Conservation (phyloP, 2,113 vertebrate genomes). For the Seriola aureovittata region DNA sequence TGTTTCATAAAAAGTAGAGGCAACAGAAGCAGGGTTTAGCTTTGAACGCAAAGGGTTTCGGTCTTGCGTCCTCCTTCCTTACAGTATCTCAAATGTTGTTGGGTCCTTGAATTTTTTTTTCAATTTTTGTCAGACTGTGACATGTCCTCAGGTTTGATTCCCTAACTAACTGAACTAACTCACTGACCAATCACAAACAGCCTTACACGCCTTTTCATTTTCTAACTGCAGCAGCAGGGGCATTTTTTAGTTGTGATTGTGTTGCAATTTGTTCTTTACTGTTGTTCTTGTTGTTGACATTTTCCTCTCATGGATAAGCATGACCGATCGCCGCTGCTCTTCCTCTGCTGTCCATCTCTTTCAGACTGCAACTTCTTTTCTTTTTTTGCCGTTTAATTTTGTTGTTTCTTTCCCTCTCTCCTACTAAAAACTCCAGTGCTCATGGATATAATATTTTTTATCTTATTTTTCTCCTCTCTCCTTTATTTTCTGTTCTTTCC, state of each 20-base stretch:
- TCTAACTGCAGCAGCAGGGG: slow-evolving; percentile 59
- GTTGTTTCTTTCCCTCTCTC: slow-evolving; percentile 55
- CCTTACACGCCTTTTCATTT: slow-evolving; percentile 59
- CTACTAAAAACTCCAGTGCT: slow-evolving; percentile 82
- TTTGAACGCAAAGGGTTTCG: slow-evolving; percentile 39
- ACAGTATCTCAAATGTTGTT: slow-evolving; percentile 57
- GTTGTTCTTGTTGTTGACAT: slow-evolving; percentile 78
- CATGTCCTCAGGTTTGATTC: slow-evolving; percentile 66
- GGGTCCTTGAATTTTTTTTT: slow-evolving; percentile 40
- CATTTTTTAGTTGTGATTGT: slow-evolving; percentile 61
- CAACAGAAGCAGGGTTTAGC: slow-evolving; percentile 66
- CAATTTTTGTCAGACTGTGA: slow-evolving; percentile 62
- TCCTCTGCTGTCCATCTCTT: slow-evolving; percentile 76
- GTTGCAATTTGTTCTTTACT: slow-evolving; percentile 71
- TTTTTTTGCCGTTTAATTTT: slow-evolving; percentile 64
- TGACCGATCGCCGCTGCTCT: slow-evolving; percentile 79
- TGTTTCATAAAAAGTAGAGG: slow-evolving; percentile 49
- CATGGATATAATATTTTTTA: slow-evolving; percentile 94
- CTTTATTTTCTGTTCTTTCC: slow-evolving; percentile 77
- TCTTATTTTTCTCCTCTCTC: slow-evolving; percentile 97
- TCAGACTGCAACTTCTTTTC: slow-evolving; percentile 69
- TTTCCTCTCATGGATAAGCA: slow-evolving; percentile 81
- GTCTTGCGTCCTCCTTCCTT: slow-evolving; percentile 41
- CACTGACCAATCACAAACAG: slow-evolving; percentile 73
- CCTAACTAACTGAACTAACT: slow-evolving; percentile 80